Evolutionary conservation across 2,113 vertebrate genomes (phyloP).

Genomic region (Ophthalmotilapia sp.): DNA sequence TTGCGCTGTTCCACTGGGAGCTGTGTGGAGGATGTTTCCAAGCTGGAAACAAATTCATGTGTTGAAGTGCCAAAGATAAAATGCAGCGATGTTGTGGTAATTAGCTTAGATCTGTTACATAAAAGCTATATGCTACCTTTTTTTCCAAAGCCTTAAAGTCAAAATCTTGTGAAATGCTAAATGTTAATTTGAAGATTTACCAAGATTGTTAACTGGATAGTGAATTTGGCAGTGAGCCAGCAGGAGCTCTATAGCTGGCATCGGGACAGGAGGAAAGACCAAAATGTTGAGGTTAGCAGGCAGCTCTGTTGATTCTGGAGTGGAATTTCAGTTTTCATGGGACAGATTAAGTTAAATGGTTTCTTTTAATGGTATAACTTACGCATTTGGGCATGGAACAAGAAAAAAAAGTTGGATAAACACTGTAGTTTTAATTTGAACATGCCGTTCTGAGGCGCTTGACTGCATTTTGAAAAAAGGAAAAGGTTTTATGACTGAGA

Average conservation of each 20-base stretch:
- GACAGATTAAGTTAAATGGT: constrained; percentile 46
- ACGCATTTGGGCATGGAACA: constrained; percentile 38
- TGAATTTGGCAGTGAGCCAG: constrained; percentile 8
- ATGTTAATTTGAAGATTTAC: not conserved
- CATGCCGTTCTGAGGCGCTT: not conserved
- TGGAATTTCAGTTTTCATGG: constrained; percentile 58
- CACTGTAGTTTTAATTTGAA: constrained; percentile 19
- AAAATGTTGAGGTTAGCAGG: constrained; percentile 25
- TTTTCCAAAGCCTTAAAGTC: not conserved
- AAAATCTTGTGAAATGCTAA: constrained; percentile 5
- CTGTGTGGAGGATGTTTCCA: constrained; percentile 28
- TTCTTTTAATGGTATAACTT: constrained; percentile 51
- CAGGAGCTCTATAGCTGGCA: not conserved
- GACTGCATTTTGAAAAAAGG: not conserved
- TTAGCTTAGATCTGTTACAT: constrained; percentile 12
- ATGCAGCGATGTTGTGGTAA: constrained; percentile 15
- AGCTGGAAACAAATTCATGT: constrained; percentile 42
- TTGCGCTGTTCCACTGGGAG: not conserved
- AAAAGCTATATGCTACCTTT: not conserved
- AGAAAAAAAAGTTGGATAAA: constrained; percentile 16
- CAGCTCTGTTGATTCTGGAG: constrained; percentile 44
- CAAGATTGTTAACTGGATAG: constrained; percentile 17
- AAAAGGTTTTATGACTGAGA: constrained; percentile 2
- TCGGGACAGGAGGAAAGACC: not conserved
- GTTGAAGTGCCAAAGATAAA: constrained; percentile 39